Conservation (phyloP, 2,797 vertebrate genomes). For the Lepilemur ruficaudatus region DNA sequence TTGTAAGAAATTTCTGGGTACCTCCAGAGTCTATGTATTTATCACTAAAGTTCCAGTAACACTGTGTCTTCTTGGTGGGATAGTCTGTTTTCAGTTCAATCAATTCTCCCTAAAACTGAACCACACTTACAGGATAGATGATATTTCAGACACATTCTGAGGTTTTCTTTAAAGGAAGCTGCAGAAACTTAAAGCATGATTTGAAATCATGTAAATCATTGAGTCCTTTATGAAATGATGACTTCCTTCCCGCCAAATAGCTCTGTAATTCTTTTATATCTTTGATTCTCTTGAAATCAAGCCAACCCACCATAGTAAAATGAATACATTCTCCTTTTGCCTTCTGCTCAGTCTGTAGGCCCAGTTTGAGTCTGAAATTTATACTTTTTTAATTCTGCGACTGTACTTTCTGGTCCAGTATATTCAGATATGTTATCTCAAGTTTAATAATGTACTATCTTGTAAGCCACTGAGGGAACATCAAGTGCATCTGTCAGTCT, state of each 20-base stretch:
- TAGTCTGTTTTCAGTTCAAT: conserved; percentile 36
- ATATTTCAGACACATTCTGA: conserved; percentile 31
- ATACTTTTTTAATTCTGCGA: not conserved
- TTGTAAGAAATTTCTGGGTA: conserved; percentile 14
- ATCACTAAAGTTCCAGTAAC: conserved; percentile 22
- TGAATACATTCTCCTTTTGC: conserved; percentile 3
- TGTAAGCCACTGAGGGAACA: not conserved
- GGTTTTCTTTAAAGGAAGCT: conserved; percentile 48
- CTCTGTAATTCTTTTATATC: conserved; percentile 33
- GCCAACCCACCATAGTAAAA: conserved; percentile 28
- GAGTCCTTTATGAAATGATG: conserved; percentile 38
- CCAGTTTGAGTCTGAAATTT: conserved; percentile 12
- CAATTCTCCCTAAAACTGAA: conserved; percentile 42
- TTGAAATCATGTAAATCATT: conserved; percentile 45
- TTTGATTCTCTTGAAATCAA: conserved; percentile 47
- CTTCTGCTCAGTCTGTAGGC: not conserved
- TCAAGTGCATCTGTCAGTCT: not conserved
- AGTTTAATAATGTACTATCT: not conserved
- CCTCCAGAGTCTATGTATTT: conserved; percentile 10
- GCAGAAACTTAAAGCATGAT: conserved; percentile 24
- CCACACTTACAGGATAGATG: not conserved
- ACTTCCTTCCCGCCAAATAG: conserved; percentile 42
- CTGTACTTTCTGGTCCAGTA: not conserved
- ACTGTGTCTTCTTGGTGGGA: conserved; percentile 22
- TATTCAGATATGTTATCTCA: not conserved